A percentile compares a stretch with the other conserved stretches of the same genome.
These are phyloP conservation scores for Lontra canadensis DNA, from an alignment of 2,113 vertebrate genomes.

Conservation along the genomic window DNA sequence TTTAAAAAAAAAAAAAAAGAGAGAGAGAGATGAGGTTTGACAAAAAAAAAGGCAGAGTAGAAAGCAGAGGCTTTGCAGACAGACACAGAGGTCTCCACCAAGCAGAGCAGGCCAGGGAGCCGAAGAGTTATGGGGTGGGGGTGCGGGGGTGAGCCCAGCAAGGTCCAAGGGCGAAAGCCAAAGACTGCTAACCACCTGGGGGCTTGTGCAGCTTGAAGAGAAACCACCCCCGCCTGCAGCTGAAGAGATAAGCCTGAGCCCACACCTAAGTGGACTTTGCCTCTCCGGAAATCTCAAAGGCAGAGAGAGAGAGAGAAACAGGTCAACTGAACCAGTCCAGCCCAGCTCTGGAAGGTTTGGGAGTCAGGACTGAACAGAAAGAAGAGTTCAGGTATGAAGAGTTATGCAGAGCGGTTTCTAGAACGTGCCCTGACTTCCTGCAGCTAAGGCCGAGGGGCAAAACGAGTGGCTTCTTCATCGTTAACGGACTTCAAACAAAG, in stretches of 20 bases:
- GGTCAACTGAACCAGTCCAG: background rate
- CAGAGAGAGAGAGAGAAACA: background rate
- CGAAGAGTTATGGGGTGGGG: background rate
- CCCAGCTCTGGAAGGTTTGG: background rate
- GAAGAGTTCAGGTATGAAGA: background rate
- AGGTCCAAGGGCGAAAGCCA: background rate
- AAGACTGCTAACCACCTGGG: background rate
- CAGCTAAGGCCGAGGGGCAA: background rate
- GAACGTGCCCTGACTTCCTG: background rate
- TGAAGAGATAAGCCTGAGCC: background rate
- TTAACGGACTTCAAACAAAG: background rate
- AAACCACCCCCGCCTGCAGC: background rate
- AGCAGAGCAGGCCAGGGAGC: background rate
- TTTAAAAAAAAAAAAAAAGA: too few relatives aligned
- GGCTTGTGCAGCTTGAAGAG: background rate
- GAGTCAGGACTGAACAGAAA: background rate
- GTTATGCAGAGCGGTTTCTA: background rate
- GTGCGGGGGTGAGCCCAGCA: background rate
- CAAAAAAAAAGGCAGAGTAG: background rate
- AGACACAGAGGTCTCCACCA: background rate
- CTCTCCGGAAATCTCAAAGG: background rate
- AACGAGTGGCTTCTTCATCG: background rate
- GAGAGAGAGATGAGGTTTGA: background rate
- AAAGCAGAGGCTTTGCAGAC: background rate
- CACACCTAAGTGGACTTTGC: background rate